These are phyloP conservation scores for Noctuana brunneofusca DNA, from an alignment of 2,888 invertebrate genomes.

Conservation along the genomic window DNA sequence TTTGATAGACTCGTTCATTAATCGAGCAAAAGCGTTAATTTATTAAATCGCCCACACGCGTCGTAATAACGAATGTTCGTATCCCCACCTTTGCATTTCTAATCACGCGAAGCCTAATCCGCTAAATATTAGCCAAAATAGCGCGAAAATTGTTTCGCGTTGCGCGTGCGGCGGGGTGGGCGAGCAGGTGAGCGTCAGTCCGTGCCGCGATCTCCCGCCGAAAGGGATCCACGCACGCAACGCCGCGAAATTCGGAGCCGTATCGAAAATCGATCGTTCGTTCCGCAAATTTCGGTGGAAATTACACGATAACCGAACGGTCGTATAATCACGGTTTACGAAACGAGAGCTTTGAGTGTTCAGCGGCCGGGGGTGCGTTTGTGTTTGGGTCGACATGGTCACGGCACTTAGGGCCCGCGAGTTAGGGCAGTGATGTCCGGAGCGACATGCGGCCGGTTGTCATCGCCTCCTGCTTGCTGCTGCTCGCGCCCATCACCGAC, in stretches of 20 bases:
- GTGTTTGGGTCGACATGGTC: conserved; percentile 46
- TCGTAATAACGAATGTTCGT: conserved; percentile 27
- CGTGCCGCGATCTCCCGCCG: conserved; percentile 76
- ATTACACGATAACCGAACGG: conserved; percentile 29
- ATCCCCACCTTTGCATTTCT: conserved; percentile 53
- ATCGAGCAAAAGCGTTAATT: conserved; percentile 60
- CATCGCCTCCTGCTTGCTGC: conserved; percentile 91
- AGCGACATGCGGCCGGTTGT: conserved; percentile 88
- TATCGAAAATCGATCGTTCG: conserved; percentile 62
- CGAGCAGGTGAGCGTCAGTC: conserved; percentile 75
- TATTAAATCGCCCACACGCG: conserved; percentile 68
- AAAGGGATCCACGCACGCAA: conserved; percentile 73
- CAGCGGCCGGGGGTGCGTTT: conserved; percentile 8
- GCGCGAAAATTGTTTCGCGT: conserved; percentile 79
- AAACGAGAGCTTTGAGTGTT: conserved; percentile 13
- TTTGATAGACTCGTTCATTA: conserved; percentile 54
- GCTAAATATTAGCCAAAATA: conserved; percentile 82
- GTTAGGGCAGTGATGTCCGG: conserved; percentile 74
- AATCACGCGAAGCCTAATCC: conserved; percentile 78
- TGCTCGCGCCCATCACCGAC: conserved; percentile 94
- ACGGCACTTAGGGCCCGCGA: conserved; percentile 52
- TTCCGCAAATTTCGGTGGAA: conserved; percentile 33
- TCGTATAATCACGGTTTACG: not conserved
- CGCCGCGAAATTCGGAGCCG: conserved; percentile 70
- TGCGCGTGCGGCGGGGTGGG: conserved; percentile 72